Evolutionary conservation across 2,797 vertebrate genomes (phyloP).

Genomic region (Arrhamphus sclerolepis): DNA sequence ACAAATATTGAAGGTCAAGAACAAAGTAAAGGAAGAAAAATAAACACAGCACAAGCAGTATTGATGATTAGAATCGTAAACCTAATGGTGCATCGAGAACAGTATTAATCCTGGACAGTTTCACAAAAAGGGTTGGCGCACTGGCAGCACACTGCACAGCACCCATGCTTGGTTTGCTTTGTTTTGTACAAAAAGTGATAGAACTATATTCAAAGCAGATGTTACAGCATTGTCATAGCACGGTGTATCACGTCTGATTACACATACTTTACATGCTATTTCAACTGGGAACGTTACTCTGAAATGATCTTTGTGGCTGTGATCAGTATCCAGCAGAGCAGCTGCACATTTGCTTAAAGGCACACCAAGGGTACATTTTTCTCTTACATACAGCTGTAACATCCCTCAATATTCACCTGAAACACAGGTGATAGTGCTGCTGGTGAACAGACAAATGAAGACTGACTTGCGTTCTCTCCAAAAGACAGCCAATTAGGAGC

Average conservation of each 20-base stretch:
- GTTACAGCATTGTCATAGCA: constrained; percentile 1
- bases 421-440: constrained; percentile 7
- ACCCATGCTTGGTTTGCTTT: constrained; percentile 5
- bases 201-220: constrained; percentile 24
- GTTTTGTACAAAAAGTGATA: constrained; percentile 3
- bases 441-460: constrained; percentile 4
- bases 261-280: constrained; percentile 24
- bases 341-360: constrained; percentile 6
- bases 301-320: constrained; percentile 4
- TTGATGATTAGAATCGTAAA: constrained; percentile 15
- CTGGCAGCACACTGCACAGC: constrained; percentile 6
- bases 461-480: constrained; percentile 12
- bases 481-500: constrained; percentile 8
- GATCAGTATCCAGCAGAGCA: constrained; percentile 10
- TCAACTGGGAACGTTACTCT: not conserved
- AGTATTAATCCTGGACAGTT: constrained; percentile 9
- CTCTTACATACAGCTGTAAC: not conserved
- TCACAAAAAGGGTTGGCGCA: not conserved
- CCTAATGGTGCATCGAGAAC: constrained; percentile 8
- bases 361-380: constrained; percentile 1
- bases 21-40: constrained; percentile 14
- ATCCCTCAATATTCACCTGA: constrained; percentile 2
- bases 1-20: constrained; percentile 40
- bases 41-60: not conserved
- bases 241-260: constrained; percentile 6